These are phyloP conservation scores for Emesis castigata DNA, from an alignment of 2,888 invertebrate genomes.

Conservation along the genomic window DNA sequence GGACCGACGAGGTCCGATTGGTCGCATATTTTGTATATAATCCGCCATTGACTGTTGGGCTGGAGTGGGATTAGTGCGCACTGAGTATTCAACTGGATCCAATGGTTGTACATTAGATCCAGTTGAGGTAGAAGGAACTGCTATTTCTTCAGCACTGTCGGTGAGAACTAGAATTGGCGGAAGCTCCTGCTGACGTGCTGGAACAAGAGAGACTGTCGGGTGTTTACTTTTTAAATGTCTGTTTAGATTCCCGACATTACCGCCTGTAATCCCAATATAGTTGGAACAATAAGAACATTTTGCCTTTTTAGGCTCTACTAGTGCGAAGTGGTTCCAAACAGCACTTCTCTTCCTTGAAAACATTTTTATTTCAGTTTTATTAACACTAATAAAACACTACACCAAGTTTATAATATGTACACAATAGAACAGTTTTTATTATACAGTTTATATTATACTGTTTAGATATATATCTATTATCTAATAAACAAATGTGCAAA, in stretches of 20 bases:
- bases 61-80: background rate
- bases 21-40: background rate
- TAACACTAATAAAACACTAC: too few species aligned
- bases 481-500: too few species aligned
- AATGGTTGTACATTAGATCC: too few species aligned
- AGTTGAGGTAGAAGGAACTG: background rate
- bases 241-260: conserved; percentile 35
- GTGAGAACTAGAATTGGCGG: too few species aligned
- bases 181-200: background rate
- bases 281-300: background rate
- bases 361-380: too few species aligned
- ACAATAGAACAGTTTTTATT: too few species aligned
- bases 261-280: background rate
- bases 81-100: too few species aligned
- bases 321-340: background rate
- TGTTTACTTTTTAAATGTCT: conserved; percentile 40
- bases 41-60: background rate
- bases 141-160: background rate
- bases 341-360: background rate
- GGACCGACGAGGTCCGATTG: background rate
- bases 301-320: background rate
- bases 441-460: too few species aligned
- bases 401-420: too few species aligned
- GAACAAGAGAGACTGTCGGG: conserved; percentile 20
- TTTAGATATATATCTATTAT: too few species aligned